Percentiles rank a stretch among this genome's conserved stretches.
Evolutionary conservation across 53 echinoderm and acorn worm species (phyloP).

Genomic region (Crossaster papposus): DNA sequence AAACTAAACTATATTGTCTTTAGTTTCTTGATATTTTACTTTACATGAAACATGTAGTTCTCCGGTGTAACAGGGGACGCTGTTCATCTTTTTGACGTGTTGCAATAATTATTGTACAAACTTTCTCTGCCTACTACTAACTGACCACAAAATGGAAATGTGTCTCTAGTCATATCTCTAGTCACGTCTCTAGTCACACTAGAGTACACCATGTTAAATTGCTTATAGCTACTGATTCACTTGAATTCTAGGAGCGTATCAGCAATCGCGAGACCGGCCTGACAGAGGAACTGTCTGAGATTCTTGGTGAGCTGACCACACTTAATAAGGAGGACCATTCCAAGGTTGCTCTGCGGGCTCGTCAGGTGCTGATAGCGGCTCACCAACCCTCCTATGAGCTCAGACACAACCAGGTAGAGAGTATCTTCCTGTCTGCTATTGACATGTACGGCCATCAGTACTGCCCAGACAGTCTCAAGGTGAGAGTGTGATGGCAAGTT

Average conservation of each 20-base stretch:
- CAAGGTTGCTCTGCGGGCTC: constrained; percentile 86
- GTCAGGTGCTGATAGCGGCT: constrained; percentile 95
- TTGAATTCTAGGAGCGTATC: constrained; percentile 74
- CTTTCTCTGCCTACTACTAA: no score
- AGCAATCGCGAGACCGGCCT: constrained; percentile 89
- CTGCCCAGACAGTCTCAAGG: constrained; percentile 97
- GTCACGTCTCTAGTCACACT: no score
- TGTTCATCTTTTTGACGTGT: no score
- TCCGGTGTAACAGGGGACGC: no score
- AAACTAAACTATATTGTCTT: no score
- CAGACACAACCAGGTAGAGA: constrained; percentile 97
- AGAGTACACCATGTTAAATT: no score
- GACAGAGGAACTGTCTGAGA: constrained; percentile 84
- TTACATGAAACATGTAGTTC: no score
- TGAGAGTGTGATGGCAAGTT: constrained; percentile 1
- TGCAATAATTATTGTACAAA: no score
- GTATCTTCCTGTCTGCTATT: constrained; percentile 96
- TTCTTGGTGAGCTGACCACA: constrained; percentile 90
- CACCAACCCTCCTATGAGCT: constrained; percentile 97
- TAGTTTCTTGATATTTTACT: no score
- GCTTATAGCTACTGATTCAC: no score
- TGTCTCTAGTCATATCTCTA: no score
- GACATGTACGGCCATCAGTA: constrained; percentile 99
- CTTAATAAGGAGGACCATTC: constrained; percentile 93
- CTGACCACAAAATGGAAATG: no score